Evolutionary conservation across 2,888 invertebrate genomes (phyloP).

Genomic region (Palloptera scutellata): DNA sequence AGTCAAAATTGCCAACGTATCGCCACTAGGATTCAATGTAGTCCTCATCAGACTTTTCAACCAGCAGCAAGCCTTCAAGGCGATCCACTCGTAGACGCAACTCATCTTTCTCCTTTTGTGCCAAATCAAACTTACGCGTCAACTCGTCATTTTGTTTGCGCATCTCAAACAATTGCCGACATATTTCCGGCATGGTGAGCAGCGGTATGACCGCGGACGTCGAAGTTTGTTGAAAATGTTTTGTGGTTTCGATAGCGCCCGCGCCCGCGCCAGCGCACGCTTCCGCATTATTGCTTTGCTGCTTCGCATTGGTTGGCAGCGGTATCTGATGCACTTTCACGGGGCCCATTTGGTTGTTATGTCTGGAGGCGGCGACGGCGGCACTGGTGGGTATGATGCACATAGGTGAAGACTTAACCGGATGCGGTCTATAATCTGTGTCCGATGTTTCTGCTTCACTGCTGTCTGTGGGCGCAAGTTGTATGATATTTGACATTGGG

Average conservation of each 20-base stretch:
- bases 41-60: conserved; percentile 42
- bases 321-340: conserved; percentile 32
- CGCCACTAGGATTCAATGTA: conserved; percentile 38
- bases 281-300: conserved; percentile 16
- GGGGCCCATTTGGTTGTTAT: conserved; percentile 4
- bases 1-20: not conserved
- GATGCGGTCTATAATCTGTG: conserved; percentile 34
- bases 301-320: conserved; percentile 24
- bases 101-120: conserved; percentile 59
- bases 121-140: conserved; percentile 54
- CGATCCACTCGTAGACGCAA: conserved; percentile 53
- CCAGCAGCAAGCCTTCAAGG: conserved; percentile 54
- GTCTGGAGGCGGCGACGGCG: conserved; percentile 6
- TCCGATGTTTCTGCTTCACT: conserved; percentile 38
- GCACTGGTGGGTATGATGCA: conserved; percentile 6
- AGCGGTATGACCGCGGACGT: conserved; percentile 51
- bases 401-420: conserved; percentile 34
- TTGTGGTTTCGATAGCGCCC: conserved; percentile 3
- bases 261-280: not conserved
- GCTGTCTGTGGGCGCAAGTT: conserved; percentile 36
- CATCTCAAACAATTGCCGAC: conserved; percentile 58
- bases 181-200: conserved; percentile 58
- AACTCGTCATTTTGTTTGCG: conserved; percentile 59
- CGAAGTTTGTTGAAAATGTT: not conserved
- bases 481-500: conserved; percentile 40